Evolutionary conservation across 2,797 vertebrate species (phyloP).

Genomic region (Bradypus variegatus): DNA sequence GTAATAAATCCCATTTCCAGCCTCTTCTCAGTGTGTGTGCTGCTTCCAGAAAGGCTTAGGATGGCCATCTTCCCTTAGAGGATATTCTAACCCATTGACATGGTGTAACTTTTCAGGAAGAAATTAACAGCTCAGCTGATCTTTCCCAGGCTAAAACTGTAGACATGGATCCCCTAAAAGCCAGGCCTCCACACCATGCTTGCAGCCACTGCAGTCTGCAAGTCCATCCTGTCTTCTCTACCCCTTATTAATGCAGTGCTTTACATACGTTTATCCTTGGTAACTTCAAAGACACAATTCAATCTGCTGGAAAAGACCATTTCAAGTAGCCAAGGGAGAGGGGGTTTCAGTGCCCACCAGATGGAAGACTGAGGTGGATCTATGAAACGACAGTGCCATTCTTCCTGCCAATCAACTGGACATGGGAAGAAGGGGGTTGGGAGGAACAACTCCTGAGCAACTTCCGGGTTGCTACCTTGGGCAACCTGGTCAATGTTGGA

Average conservation of each 20-base stretch:
- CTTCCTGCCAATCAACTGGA: background rate
- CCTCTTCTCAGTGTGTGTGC: background rate
- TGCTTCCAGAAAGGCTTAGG: background rate
- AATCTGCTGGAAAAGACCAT: background rate
- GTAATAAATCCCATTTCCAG: background rate
- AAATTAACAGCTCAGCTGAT: background rate
- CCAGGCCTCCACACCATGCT: background rate
- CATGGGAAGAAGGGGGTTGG: background rate
- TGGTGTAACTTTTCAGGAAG: conserved; percentile 12
- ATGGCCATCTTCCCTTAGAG: background rate
- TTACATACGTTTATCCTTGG: background rate
- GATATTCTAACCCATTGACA: conserved; percentile 13
- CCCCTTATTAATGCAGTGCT: background rate
- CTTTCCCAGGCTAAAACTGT: background rate
- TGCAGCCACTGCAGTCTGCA: background rate
- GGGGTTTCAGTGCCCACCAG: background rate
- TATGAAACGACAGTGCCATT: background rate
- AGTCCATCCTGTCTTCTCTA: background rate
- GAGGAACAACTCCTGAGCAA: background rate
- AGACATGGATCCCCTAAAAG: background rate
- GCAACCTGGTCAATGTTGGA: background rate
- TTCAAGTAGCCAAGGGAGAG: background rate
- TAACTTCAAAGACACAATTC: conserved; percentile 5
- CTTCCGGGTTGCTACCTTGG: background rate
- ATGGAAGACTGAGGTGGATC: background rate